Conservation (phyloP, 2,113 vertebrate genomes). For the Neogobius melanostomus region DNA sequence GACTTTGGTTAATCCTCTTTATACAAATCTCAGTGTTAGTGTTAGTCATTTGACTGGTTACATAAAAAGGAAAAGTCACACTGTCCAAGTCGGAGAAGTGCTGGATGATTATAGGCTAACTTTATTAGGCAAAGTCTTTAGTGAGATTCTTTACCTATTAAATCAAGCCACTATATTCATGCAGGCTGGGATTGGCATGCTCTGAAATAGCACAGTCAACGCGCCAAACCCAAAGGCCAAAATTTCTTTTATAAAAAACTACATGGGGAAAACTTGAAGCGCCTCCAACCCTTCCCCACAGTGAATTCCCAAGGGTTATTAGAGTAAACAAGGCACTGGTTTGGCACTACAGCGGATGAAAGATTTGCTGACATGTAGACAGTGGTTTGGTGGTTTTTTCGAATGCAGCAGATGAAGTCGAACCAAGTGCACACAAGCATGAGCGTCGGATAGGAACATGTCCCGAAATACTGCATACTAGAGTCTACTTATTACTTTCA, state of each 20-base stretch:
- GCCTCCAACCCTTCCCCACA: slow-evolving; percentile 7
- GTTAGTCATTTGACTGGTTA: slow-evolving; percentile 46
- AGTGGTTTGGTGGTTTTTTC: slow-evolving; percentile 31
- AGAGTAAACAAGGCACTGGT: slow-evolving; percentile 58
- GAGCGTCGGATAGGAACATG: slow-evolving; percentile 20
- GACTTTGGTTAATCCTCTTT: slow-evolving; percentile 48
- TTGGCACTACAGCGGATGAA: slow-evolving; percentile 38
- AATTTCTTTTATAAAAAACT: slow-evolving; percentile 23
- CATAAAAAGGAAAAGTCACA: slow-evolving; percentile 60
- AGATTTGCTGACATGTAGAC: slow-evolving; percentile 55
- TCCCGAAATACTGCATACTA: slow-evolving; percentile 17
- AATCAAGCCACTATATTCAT: slow-evolving; percentile 56
- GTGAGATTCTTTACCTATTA: slow-evolving; percentile 62
- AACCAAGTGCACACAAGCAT: slow-evolving; percentile 17
- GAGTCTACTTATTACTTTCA: no score
- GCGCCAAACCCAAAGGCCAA: slow-evolving; percentile 57
- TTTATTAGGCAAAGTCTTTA: slow-evolving; percentile 28
- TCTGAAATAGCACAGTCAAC: slow-evolving; percentile 47
- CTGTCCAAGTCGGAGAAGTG: slow-evolving; percentile 45
- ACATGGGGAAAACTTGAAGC: slow-evolving; percentile 33
- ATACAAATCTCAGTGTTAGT: slow-evolving; percentile 37
- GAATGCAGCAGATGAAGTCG: slow-evolving; percentile 38
- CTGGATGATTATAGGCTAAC: slow-evolving; percentile 40
- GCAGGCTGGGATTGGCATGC: slow-evolving; percentile 57
- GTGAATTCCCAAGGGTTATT: slow-evolving; percentile 48